A percentile compares a stretch with the other conserved stretches of the same genome.
Conservation (phyloP, 2,888 invertebrate genomes). For the Thumatha senex region DNA sequence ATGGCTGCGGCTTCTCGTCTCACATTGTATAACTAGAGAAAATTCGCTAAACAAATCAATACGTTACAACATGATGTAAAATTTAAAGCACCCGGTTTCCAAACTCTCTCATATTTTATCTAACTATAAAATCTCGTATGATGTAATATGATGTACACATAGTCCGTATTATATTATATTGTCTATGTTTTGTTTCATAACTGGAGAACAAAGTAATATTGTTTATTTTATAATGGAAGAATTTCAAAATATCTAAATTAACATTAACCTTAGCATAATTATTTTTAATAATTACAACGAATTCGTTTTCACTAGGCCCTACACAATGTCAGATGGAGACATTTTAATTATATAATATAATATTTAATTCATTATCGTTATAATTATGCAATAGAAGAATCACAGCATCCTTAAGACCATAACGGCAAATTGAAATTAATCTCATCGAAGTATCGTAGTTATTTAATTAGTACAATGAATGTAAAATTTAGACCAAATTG, state of each 20-base stretch:
- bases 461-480: slow-evolving; percentile 76
- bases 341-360: slow-evolving; percentile 65
- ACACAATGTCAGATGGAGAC: slow-evolving; percentile 77
- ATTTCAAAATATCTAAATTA: slow-evolving; percentile 74
- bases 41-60: slow-evolving; percentile 75
- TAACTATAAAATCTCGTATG: slow-evolving; percentile 75
- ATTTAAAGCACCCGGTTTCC: slow-evolving; percentile 83
- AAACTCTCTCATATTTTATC: slow-evolving; percentile 80
- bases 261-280: slow-evolving; percentile 63
- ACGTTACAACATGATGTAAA: slow-evolving; percentile 78
- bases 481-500: slow-evolving; percentile 84
- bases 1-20: slow-evolving; percentile 40
- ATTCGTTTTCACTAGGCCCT: slow-evolving; percentile 81
- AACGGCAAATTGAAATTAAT: slow-evolving; percentile 79
- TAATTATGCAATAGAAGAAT: slow-evolving; percentile 83
- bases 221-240: slow-evolving; percentile 72
- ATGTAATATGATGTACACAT: slow-evolving; percentile 62
- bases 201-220: slow-evolving; percentile 69
- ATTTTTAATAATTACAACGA: slow-evolving; percentile 75
- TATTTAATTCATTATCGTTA: slow-evolving; percentile 67
- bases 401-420: slow-evolving; percentile 83
- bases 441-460: slow-evolving; percentile 79
- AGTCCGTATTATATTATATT: slow-evolving; percentile 72
- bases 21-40: slow-evolving; percentile 65
- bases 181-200: slow-evolving; percentile 69